phyloP scores from a whole-genome alignment of 2,888 invertebrate genomes.

The Erynnis tages region DNA sequence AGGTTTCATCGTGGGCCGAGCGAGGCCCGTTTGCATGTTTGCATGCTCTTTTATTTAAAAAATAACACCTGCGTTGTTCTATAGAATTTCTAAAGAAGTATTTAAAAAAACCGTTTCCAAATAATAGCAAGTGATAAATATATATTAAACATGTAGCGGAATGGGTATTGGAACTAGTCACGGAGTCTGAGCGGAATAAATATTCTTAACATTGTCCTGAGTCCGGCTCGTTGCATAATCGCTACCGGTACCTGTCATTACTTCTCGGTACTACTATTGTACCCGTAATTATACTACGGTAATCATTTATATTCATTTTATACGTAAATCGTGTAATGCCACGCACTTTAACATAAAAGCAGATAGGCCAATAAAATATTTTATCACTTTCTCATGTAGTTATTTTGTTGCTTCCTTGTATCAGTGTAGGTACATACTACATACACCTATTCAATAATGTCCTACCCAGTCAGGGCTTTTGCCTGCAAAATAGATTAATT shows the following conservation, averaged over 20 bases:
- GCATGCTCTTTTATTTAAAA: too few species aligned
- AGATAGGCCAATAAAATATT: neutral
- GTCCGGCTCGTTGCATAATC: slow-evolving; percentile 76
- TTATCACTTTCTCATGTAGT: slow-evolving; percentile 6
- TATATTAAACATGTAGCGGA: slow-evolving; percentile 29
- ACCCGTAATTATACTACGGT: slow-evolving; percentile 53
- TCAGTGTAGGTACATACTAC: neutral
- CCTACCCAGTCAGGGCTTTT: too few species aligned
- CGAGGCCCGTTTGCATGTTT: too few species aligned
- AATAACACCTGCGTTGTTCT: too few species aligned
- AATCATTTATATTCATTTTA: slow-evolving; percentile 38
- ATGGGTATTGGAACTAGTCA: slow-evolving; percentile 53
- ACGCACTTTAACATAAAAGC: slow-evolving; percentile 8
- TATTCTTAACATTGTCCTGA: slow-evolving; percentile 66
- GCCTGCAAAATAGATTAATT: neutral
- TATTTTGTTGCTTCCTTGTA: slow-evolving; percentile 5
- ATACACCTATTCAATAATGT: too few species aligned
- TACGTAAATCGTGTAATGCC: slow-evolving; percentile 26
- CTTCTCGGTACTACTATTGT: slow-evolving; percentile 45
- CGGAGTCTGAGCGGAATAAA: slow-evolving; percentile 52
- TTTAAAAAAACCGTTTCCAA: neutral
- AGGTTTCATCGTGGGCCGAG: too few species aligned
- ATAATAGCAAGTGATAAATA: slow-evolving; percentile 8
- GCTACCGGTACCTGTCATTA: slow-evolving; percentile 51
- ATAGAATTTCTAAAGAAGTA: slow-evolving; percentile 5